Evolutionary conservation across 2,113 vertebrate genomes (phyloP).

Genomic region (Lophura nycthemera): DNA sequence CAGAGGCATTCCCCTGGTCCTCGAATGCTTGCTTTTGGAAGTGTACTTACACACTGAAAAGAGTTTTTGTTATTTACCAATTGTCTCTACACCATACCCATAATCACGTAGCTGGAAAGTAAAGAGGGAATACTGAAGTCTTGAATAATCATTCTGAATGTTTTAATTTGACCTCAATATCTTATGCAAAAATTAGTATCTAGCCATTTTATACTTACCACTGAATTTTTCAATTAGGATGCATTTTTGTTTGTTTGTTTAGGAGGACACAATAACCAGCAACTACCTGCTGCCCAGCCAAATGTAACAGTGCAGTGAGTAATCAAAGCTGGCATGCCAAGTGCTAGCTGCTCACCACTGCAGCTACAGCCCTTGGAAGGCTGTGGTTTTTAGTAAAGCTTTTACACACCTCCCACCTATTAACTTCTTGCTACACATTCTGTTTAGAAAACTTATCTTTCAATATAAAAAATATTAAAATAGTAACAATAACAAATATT

Average conservation of each 20-base stretch:
- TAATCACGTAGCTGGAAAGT: not conserved
- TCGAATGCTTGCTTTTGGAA: not conserved
- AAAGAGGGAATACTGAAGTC: not conserved
- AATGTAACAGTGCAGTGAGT: not conserved
- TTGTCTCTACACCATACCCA: not conserved
- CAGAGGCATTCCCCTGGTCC: not conserved
- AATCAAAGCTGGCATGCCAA: not conserved
- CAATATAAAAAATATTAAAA: not conserved
- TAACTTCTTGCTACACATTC: not conserved
- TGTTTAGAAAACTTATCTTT: not conserved
- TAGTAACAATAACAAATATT: not conserved
- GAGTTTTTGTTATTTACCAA: not conserved
- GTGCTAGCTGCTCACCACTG: not conserved
- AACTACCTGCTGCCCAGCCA: not conserved
- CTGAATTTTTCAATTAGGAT: not conserved
- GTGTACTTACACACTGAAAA: not conserved
- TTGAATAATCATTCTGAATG: not conserved
- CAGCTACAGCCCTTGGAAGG: rapidly evolving
- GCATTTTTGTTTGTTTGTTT: not conserved
- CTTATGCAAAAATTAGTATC: not conserved
- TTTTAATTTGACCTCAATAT: not conserved
- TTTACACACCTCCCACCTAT: not conserved
- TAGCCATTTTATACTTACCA: not conserved
- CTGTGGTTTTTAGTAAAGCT: not conserved
- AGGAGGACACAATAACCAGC: not conserved